Base-by-base conservation (phyloP, 2,888 invertebrate species). In the Imbricaverruca yamaguchii region DNA sequence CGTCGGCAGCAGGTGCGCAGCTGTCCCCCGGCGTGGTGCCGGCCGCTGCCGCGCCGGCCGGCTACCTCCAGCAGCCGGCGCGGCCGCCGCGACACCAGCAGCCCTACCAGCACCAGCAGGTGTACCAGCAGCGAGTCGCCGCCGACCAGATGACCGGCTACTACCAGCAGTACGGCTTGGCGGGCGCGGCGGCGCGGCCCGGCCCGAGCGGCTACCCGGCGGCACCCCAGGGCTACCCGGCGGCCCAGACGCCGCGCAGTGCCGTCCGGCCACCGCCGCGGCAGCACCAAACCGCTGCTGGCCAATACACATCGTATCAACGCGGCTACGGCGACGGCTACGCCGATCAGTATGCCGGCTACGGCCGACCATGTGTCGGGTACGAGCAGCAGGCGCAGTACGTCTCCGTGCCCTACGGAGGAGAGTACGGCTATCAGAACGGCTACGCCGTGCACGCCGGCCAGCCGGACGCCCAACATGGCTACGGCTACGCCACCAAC, bases 371-470 rank as follows among this genome's bases (percentile, higher is more conserved):
- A 21, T 74, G 74, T 55, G 9, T 55, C 9, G 53, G 21, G 15
- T 74, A 74, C 55, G 74, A 74, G 18, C 74, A 74, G 55, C 53
- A 23, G 23, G 23, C n/a, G 9, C 74, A 74, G 74, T 74, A 74
- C 39, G 69, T 39, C 39, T 39, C 8, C 53, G 55, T 74, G 74
- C 74, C 23, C 55, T 74, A 74, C 74, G 18, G 53, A 8, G 74
- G 53, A 18, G 74, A 74, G 21, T 74, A 74, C 74, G 21, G 53
- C 74, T 74, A 74, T 21, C 74, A 74, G 74, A 55, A 55, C 21
- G 74, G 74, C 74, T 74, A 74, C 74, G 74, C 74, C 53, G 74
- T 74, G 74, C 74, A 74, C 74, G 74, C 53, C 53, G 74, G 74
- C 55, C 74, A 53, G 53, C 67, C n/a, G 69, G 39, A 69, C 39